These are phyloP conservation scores for Holocentrus rufus DNA, from an alignment of 2,797 vertebrate species.

Conservation along the genomic window DNA sequence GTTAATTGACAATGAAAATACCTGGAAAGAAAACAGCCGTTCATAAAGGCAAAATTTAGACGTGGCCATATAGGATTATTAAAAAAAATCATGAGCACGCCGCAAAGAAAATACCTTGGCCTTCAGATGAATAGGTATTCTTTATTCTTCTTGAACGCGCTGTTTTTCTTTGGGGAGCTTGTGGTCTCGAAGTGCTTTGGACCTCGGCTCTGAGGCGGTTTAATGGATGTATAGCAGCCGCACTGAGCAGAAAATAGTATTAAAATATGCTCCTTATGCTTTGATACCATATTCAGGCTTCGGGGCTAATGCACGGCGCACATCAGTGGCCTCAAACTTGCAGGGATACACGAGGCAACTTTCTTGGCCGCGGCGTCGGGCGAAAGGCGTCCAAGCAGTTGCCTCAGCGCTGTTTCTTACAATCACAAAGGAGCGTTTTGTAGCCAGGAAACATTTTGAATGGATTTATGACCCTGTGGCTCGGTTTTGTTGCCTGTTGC, in stretches of 20 bases:
- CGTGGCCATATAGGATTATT: conserved; percentile 62
- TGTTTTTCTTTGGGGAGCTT: conserved; percentile 85
- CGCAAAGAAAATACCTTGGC: conserved; percentile 64
- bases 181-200: conserved; percentile 79
- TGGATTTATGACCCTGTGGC: conserved; percentile 47
- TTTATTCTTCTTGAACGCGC: conserved; percentile 65
- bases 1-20: conserved; percentile 79
- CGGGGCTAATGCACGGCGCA: not conserved
- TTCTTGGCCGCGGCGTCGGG: conserved; percentile 14
- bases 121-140: conserved; percentile 69
- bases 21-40: conserved; percentile 60
- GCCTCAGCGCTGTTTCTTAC: conserved; percentile 28
- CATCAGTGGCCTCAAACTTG: conserved; percentile 31
- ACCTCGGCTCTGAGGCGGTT: conserved; percentile 76
- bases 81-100: conserved; percentile 39
- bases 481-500: conserved; percentile 35
- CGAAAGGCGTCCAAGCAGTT: conserved; percentile 46
- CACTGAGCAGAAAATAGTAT: conserved; percentile 64
- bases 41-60: conserved; percentile 63
- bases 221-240: conserved; percentile 66
- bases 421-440: conserved; percentile 38
- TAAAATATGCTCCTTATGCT: conserved; percentile 69
- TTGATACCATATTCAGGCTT: conserved; percentile 47
- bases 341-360: conserved; percentile 37
- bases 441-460: conserved; percentile 55